Evolutionary conservation across 2,113 vertebrate genomes (phyloP).

Genomic region (Hoplias malabaricus): DNA sequence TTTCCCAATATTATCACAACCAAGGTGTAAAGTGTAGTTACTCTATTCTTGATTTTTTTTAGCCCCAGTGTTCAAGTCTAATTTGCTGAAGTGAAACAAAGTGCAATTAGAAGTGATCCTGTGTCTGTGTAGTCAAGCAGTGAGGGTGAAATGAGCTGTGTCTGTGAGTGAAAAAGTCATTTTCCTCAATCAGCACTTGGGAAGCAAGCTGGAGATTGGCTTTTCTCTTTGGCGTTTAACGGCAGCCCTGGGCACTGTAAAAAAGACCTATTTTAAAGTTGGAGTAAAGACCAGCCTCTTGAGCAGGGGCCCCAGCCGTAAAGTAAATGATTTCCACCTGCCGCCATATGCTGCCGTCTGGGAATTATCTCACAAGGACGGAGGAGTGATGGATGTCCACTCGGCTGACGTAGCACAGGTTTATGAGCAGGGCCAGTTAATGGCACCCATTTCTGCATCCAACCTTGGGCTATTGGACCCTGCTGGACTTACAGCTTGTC

Average conservation of each 20-base stretch:
- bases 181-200: conserved; percentile 43
- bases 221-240: conserved; percentile 39
- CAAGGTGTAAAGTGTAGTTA: neutral
- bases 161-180: conserved; percentile 33
- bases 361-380: conserved; percentile 47
- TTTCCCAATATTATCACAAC: too few relatives aligned
- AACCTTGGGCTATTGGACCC: conserved; percentile 26
- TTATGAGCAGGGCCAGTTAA: conserved; percentile 46
- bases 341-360: conserved; percentile 46
- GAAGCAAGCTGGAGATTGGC: conserved; percentile 35
- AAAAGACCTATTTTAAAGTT: conserved; percentile 29
- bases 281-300: conserved; percentile 32
- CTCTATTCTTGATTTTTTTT: neutral
- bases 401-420: conserved; percentile 32
- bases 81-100: neutral
- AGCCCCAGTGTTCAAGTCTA: neutral
- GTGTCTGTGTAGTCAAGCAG: conserved; percentile 5
- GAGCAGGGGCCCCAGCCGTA: conserved; percentile 36
- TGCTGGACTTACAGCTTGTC: neutral
- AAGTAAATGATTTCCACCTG: conserved; percentile 47
- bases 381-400: conserved; percentile 49
- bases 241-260: conserved; percentile 18
- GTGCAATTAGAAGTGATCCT: neutral
- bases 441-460: conserved; percentile 39
- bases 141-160: conserved; percentile 7